Conservation (phyloP, 2,888 invertebrate genomes). For the Yponomeuta evonymella region DNA sequence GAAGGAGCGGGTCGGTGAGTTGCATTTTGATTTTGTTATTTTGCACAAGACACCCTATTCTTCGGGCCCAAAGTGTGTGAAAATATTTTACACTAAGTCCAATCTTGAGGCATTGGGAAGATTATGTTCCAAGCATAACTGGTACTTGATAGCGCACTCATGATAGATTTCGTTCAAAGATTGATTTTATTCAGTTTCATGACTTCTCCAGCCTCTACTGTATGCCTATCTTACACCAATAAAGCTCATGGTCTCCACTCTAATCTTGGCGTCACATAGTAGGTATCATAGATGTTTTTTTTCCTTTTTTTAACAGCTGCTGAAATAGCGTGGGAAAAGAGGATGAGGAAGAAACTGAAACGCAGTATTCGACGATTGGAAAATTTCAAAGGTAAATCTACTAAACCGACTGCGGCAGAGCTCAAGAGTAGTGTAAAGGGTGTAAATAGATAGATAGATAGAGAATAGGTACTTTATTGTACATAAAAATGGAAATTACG, state of each 20-base stretch:
- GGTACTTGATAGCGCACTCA: too few relatives aligned
- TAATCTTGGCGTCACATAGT: background rate
- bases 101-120: too few relatives aligned
- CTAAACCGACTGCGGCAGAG: background rate
- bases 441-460: too few relatives aligned
- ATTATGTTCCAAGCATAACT: too few relatives aligned
- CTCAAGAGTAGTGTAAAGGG: too few relatives aligned
- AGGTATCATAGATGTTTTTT: background rate
- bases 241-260: background rate
- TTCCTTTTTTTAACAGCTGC: conserved; percentile 43
- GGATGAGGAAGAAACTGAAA: conserved; percentile 64
- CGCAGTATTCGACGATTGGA: conserved; percentile 43
- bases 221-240: background rate
- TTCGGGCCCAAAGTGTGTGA: too few relatives aligned
- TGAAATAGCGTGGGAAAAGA: conserved; percentile 54
- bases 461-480: too few relatives aligned
- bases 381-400: conserved; percentile 54
- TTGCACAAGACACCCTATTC: too few relatives aligned
- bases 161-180: too few relatives aligned
- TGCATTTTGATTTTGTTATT: background rate
- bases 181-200: too few relatives aligned
- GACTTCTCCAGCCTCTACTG: background rate
- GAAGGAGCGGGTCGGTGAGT: conserved; percentile 51
- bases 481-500: too few relatives aligned
- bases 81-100: too few relatives aligned